A percentile compares a stretch with the other conserved stretches of the same genome.
These are phyloP conservation scores for Craniophora ligustri DNA, from an alignment of 2,888 invertebrate species.

Conservation along the genomic window DNA sequence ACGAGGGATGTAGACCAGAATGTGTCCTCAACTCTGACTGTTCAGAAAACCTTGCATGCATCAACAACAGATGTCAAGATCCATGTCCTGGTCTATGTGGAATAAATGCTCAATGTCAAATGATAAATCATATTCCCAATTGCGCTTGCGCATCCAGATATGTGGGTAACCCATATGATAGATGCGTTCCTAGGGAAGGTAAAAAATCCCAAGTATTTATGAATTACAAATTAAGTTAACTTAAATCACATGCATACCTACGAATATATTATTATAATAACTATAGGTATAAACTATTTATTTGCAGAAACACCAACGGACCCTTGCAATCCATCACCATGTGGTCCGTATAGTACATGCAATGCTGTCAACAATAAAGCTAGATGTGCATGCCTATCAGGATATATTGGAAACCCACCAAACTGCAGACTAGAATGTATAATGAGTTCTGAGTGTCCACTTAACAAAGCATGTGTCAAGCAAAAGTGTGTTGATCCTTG, in stretches of 20 bases:
- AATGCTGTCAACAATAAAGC: conserved; percentile 90
- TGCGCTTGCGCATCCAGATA: conserved; percentile 91
- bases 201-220: conserved; percentile 31
- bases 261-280: neutral
- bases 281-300: neutral
- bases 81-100: conserved; percentile 94
- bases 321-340: conserved; percentile 93
- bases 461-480: conserved; percentile 92
- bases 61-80: conserved; percentile 91
- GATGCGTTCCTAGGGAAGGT: conserved; percentile 77
- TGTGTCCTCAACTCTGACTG: conserved; percentile 92
- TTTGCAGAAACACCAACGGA: conserved; percentile 82
- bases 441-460: conserved; percentile 93
- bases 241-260: neutral
- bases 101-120: conserved; percentile 92
- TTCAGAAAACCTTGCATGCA: conserved; percentile 90
- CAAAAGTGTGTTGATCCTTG: conserved; percentile 95
- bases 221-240: no score
- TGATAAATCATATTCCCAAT: conserved; percentile 92
- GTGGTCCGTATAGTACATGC: conserved; percentile 93
- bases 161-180: conserved; percentile 91
- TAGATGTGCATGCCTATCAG: conserved; percentile 91
- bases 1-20: conserved; percentile 92
- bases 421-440: conserved; percentile 94
- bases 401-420: conserved; percentile 92